Base-by-base conservation (phyloP, 2,888 invertebrate genomes). In the Eledone cirrhosa region DNA sequence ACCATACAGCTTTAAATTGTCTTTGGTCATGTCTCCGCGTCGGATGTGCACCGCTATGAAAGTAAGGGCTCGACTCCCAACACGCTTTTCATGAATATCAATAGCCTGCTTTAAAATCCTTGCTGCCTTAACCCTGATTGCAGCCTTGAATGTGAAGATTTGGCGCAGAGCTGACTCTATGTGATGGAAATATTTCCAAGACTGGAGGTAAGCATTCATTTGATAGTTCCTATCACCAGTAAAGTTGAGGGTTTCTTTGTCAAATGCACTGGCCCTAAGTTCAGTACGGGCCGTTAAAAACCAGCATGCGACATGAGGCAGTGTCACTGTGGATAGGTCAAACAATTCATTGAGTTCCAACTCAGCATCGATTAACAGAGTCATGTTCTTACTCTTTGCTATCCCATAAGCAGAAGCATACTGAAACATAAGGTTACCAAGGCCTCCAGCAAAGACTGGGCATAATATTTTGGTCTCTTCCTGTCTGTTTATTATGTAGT, bases 371-470 rank as follows among this genome's bases (percentile, higher is more conserved):
- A 48, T 8, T 29, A 48, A 16, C 14, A 76, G 19, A 5, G 77
- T 77, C 72, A 79, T 67, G 24, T 79, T 79, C 27, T 72, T 77
- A 8, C 22, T 4, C 19, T 77, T 67, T 4, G 79, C 41, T 13
- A 77, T 31, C 16, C 63, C 63, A 53, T 77, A 53, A 29, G 74
- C 48, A 27, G 69, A 79, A n/a, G 79, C 69, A 27, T 79, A 79
- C 59, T 79, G 72, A 53, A 79, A 79, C 74, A 79, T 69, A 22
- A 74, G 53, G 63, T 79, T 79, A 24, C 79, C 79, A 0, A 79
- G 77, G 19, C 79, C 79, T 19, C 77, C 79, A 4, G 13, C n/a
- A 33, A 48, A 77, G n/a, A 31, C 48, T 22, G 78, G 78, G 67
- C 81, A 81, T 8, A 47, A 53, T 22, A 77, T 63, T 4, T 48